phyloP scores from a whole-genome alignment of 2,113 vertebrate species.

The Oreochromis tanganicae region DNA sequence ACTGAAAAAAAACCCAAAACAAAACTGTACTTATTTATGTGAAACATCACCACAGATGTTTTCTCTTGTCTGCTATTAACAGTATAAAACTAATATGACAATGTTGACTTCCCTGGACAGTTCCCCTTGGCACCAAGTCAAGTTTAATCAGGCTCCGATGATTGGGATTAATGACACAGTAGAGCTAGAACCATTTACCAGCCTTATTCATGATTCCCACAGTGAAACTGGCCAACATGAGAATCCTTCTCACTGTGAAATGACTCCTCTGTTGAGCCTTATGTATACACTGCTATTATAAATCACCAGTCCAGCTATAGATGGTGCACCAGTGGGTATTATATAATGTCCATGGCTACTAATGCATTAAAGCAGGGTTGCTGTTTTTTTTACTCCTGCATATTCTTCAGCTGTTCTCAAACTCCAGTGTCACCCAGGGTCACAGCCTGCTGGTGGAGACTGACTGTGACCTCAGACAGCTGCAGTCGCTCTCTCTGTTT shows the following conservation, averaged over 20 bases:
- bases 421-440: conserved; percentile 24
- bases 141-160: background rate
- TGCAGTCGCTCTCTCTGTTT: conserved; percentile 4
- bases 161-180: conserved; percentile 16
- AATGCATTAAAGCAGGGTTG: conserved; percentile 16
- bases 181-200: background rate
- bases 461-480: conserved; percentile 45
- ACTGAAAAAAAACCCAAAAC: fast-evolving
- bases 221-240: background rate
- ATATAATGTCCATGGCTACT: conserved; percentile 32
- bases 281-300: conserved; percentile 1
- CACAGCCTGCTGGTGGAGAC: conserved; percentile 18
- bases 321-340: conserved; percentile 20
- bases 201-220: background rate
- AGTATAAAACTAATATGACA: background rate
- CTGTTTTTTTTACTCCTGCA: conserved; percentile 8
- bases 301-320: conserved; percentile 2
- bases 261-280: background rate
- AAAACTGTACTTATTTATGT: background rate
- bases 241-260: conserved; percentile 13
- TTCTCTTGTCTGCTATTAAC: background rate
- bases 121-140: background rate
- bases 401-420: conserved; percentile 55
- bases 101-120: background rate
- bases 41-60: background rate